A percentile compares a stretch with the other conserved stretches of the same genome.
These are phyloP conservation scores for Zootoca vivipara DNA, from an alignment of 2,113 vertebrate species.

Conservation along the genomic window DNA sequence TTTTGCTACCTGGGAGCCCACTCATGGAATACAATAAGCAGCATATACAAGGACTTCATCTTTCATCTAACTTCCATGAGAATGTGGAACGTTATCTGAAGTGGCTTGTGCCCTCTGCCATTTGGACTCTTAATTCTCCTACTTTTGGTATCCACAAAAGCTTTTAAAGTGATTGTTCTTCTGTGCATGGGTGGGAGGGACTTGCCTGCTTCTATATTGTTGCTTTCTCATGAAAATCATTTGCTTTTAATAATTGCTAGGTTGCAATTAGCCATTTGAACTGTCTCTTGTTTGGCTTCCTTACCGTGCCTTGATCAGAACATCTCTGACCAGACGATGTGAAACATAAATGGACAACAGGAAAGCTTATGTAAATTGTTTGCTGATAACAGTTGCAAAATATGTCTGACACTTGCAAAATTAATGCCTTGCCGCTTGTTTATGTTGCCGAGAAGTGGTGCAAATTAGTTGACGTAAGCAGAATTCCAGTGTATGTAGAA, in stretches of 20 bases:
- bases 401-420: background rate
- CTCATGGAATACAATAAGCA: too few species aligned
- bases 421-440: background rate
- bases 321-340: background rate
- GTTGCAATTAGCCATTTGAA: conserved; percentile 46
- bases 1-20: too few species aligned
- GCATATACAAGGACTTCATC: too few species aligned
- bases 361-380: background rate
- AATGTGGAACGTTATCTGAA: too few species aligned
- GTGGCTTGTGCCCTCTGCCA: too few species aligned
- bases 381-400: background rate
- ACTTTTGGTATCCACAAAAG: too few species aligned
- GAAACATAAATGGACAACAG: background rate
- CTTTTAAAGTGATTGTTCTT: too few species aligned
- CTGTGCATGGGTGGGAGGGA: too few species aligned
- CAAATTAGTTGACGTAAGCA: background rate
- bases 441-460: background rate
- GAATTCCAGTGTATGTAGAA: background rate
- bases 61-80: too few species aligned
- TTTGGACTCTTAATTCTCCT: too few species aligned
- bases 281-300: conserved; percentile 2
- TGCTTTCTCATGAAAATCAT: too few species aligned
- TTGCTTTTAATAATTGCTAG: conserved; percentile 45
- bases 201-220: too few species aligned
- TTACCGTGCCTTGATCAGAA: conserved; percentile 28